Percentiles rank a stretch among this genome's conserved stretches.
Conservation (phyloP, 2,113 vertebrate genomes). For the Chloropsis cyanopogon region DNA sequence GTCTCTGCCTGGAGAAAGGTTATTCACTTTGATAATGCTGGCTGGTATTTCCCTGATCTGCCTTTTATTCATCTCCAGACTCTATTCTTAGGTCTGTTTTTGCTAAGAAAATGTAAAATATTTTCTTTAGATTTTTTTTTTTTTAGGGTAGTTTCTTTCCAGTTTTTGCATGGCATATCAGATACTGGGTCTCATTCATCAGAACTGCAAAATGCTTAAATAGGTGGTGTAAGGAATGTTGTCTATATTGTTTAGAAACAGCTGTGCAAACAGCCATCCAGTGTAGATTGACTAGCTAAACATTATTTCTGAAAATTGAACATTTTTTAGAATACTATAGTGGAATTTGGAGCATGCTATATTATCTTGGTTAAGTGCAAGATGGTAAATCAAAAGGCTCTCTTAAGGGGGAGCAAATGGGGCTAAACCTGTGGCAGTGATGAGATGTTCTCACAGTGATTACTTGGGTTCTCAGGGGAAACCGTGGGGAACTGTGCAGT, state of each 20-base stretch:
- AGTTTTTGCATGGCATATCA: not conserved
- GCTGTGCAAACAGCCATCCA: not conserved
- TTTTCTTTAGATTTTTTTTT: not conserved
- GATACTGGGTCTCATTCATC: not conserved
- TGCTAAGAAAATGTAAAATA: not conserved
- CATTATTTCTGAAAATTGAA: not conserved
- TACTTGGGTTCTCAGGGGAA: constrained; percentile 31
- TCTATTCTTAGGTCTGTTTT: not conserved
- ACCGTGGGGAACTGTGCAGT: not conserved
- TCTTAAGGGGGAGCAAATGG: not conserved
- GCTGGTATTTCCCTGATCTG: not conserved
- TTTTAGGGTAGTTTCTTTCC: not conserved
- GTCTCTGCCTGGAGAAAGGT: not conserved
- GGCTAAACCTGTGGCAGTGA: constrained; percentile 6
- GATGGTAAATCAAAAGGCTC: constrained; percentile 1
- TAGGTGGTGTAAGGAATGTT: not conserved
- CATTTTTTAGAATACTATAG: not conserved
- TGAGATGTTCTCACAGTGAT: constrained; percentile 22
- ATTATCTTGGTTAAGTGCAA: constrained; percentile 7
- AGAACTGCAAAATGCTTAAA: not conserved
- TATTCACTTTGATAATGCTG: not conserved
- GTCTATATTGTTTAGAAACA: not conserved
- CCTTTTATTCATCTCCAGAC: not conserved
- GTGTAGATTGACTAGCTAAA: not conserved
- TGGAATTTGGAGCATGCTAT: not conserved